Evolutionary conservation across 2,888 invertebrate genomes (phyloP).

Genomic region (Drosophila lutescens): DNA sequence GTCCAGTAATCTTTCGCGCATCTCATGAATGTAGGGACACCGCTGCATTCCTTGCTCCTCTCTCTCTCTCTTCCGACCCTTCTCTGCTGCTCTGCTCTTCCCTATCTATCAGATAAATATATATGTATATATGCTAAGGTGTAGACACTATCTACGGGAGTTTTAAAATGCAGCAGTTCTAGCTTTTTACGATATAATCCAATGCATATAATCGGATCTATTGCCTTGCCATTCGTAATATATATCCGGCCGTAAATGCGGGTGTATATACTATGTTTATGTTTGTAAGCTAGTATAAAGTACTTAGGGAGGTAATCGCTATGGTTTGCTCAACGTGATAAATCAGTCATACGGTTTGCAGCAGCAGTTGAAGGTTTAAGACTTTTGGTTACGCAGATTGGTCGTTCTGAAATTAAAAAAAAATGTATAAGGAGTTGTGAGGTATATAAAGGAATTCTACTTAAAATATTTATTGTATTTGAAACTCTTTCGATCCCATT

Average conservation of each 20-base stretch:
- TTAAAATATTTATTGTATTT: too few species aligned
- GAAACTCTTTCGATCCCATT: too few species aligned
- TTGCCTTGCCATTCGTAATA: constrained; percentile 36
- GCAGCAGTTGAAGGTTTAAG: constrained; percentile 67
- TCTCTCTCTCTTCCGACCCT: neutral
- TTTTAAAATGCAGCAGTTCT: neutral
- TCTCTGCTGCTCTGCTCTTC: neutral
- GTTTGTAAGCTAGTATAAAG: constrained; percentile 39
- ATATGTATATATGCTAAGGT: neutral
- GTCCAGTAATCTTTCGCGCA: constrained; percentile 94
- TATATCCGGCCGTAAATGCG: constrained; percentile 18
- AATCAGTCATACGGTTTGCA: constrained; percentile 78
- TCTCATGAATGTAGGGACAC: constrained; percentile 96
- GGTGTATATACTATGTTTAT: constrained; percentile 19
- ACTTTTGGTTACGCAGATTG: constrained; percentile 71
- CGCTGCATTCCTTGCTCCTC: constrained; percentile 85
- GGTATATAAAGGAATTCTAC: too few species aligned
- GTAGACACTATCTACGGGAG: neutral
- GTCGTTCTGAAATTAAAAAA: constrained; percentile 68
- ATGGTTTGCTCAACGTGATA: constrained; percentile 47
- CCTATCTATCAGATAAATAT: constrained; percentile 13
- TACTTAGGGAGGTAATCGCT: constrained; percentile 32
- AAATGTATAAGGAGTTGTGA: too few species aligned
- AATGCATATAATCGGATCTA: constrained; percentile 15
- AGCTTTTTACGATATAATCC: constrained; percentile 5